These are phyloP conservation scores for Pseudois nayaur DNA, from an alignment of 2,113 vertebrate species.

Conservation along the genomic window DNA sequence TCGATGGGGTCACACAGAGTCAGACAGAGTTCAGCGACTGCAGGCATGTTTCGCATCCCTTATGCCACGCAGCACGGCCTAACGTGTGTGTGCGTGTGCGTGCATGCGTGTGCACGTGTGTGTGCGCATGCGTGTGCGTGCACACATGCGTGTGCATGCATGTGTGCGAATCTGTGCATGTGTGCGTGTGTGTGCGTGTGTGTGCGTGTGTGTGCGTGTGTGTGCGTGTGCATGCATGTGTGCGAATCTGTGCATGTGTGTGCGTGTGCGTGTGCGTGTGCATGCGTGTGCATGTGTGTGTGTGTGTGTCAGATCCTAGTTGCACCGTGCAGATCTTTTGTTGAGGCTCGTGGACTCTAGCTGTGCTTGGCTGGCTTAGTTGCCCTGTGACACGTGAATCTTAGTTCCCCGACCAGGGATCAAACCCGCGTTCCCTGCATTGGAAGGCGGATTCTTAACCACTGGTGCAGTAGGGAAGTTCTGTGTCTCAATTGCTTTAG, in stretches of 20 bases:
- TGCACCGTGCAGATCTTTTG: fast-evolving
- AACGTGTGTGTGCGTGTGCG: fast-evolving
- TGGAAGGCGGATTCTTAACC: not conserved
- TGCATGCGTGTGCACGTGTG: fast-evolving
- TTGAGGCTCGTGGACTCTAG: not conserved
- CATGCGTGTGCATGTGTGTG: too few relatives aligned
- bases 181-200: fast-evolving
- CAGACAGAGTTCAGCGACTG: not conserved
- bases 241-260: fast-evolving
- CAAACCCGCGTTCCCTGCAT: not conserved
- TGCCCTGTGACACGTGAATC: not conserved
- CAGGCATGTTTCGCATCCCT: not conserved
- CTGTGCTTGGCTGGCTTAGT: not conserved
- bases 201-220: fast-evolving
- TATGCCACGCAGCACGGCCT: not conserved
- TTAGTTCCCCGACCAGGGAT: not conserved
- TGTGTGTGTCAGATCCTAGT: not conserved
- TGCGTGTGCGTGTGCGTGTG: fast-evolving
- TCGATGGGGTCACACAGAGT: not conserved
- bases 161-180: too few relatives aligned
- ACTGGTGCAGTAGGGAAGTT: not conserved
- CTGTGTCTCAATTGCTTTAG: not conserved
- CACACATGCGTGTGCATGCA: fast-evolving
- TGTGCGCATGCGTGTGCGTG: fast-evolving
- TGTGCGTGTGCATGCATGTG: too few relatives aligned